Conservation (phyloP, 2,888 invertebrate genomes). For the Trachelus iudaicus region DNA sequence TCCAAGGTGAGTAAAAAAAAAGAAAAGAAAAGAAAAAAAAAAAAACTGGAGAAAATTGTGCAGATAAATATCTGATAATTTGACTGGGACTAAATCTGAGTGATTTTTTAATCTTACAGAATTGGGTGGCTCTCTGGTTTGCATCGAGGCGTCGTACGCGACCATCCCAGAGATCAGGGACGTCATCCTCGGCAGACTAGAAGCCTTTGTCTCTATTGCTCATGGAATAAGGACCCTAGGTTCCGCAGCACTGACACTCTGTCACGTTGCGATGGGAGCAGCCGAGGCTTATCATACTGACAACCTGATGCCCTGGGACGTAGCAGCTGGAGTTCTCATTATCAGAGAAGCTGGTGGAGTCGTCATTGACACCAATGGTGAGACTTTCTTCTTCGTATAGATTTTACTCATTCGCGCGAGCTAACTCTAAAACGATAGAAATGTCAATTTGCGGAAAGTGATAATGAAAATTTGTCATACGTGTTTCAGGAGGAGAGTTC, state of each 20-base stretch:
- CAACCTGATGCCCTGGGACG: constrained; percentile 85
- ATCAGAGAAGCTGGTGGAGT: constrained; percentile 81
- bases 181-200: constrained; percentile 49
- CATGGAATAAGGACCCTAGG: constrained; percentile 77
- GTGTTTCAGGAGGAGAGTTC: constrained; percentile 64
- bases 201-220: constrained; percentile 55
- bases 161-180: constrained; percentile 49
- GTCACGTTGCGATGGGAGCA: constrained; percentile 78
- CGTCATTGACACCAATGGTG: constrained; percentile 75
- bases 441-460: neutral
- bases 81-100: neutral
- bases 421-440: neutral
- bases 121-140: constrained; percentile 49
- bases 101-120: constrained; percentile 31
- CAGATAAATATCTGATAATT: constrained; percentile 25
- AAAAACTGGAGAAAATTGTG: constrained; percentile 33
- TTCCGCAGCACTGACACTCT: constrained; percentile 79
- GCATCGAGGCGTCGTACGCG: constrained; percentile 56
- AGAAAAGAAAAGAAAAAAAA: too few species aligned
- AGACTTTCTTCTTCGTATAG: neutral
- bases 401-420: neutral
- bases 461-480: constrained; percentile 2
- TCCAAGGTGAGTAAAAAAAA: constrained; percentile 61
- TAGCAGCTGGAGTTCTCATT: constrained; percentile 80
- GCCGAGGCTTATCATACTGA: constrained; percentile 79